Percentiles rank a stretch among this genome's conserved stretches.
Evolutionary conservation across 2,888 invertebrate species (phyloP).

Genomic region (Tipula vernalis): DNA sequence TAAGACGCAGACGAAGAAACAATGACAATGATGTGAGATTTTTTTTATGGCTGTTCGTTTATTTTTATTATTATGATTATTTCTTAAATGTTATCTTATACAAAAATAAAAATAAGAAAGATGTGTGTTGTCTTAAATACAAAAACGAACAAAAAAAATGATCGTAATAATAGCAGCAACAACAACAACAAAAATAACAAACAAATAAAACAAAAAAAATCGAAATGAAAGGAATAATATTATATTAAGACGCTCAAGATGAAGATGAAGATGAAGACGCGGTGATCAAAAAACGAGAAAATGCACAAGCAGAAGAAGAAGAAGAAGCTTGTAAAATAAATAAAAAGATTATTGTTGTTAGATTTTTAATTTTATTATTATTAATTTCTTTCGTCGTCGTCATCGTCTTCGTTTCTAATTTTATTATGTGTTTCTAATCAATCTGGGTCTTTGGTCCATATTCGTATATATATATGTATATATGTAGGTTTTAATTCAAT

Average conservation of each 20-base stretch:
- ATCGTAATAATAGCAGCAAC: background rate
- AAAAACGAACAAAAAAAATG: background rate
- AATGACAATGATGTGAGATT: conserved; percentile 4
- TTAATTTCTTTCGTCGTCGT: background rate
- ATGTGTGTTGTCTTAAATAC: background rate
- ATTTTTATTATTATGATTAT: background rate
- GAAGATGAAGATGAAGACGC: background rate
- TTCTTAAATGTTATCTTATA: background rate
- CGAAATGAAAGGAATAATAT: background rate
- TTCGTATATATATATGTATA: background rate
- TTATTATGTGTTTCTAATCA: background rate
- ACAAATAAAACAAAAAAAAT: background rate
- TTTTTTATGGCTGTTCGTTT: background rate
- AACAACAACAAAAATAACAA: background rate
- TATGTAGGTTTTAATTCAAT: background rate
- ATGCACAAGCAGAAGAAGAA: background rate
- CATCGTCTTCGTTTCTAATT: background rate
- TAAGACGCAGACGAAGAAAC: background rate
- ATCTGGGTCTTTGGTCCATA: background rate
- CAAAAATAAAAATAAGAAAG: background rate
- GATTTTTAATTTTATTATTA: conserved; percentile 4
- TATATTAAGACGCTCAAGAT: background rate
- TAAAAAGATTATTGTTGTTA: background rate
- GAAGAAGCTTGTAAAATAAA: background rate
- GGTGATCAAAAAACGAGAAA: background rate